Conservation (phyloP, 1,140 invertebrate species). For the Reticulitermes speratus region DNA sequence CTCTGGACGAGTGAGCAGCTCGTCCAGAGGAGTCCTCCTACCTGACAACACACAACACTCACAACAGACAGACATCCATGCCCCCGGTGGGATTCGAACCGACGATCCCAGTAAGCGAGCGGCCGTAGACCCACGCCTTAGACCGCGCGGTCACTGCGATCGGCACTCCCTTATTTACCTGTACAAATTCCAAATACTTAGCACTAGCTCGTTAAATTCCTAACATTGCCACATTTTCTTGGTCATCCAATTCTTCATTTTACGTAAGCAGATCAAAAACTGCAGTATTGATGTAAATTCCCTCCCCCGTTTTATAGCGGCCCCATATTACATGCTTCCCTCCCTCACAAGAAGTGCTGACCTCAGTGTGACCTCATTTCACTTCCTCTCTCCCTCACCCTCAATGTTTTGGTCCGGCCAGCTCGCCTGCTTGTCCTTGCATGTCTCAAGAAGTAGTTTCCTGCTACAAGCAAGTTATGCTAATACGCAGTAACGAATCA, state of each 20-base stretch:
- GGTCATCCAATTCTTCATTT: neutral
- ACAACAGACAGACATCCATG: too few species aligned
- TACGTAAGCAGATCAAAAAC: neutral
- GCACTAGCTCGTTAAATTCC: neutral
- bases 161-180: too few species aligned
- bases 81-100: too few species aligned
- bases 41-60: too few species aligned
- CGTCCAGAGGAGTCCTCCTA: too few species aligned
- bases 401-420: neutral
- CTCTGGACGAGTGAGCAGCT: too few species aligned
- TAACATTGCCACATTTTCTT: neutral
- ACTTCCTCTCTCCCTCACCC: neutral
- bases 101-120: too few species aligned
- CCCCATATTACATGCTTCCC: neutral
- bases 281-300: neutral
- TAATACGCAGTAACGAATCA: neutral
- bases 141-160: too few species aligned
- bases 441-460: neutral
- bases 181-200: too few species aligned
- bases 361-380: constrained; percentile 9
- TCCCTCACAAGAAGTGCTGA: neutral
- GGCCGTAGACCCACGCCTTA: too few species aligned
- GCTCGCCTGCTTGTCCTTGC: neutral
- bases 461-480: neutral
- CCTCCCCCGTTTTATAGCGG: neutral